Conservation (phyloP, 2,113 vertebrate species). For the Gymnorhina tibicen region DNA sequence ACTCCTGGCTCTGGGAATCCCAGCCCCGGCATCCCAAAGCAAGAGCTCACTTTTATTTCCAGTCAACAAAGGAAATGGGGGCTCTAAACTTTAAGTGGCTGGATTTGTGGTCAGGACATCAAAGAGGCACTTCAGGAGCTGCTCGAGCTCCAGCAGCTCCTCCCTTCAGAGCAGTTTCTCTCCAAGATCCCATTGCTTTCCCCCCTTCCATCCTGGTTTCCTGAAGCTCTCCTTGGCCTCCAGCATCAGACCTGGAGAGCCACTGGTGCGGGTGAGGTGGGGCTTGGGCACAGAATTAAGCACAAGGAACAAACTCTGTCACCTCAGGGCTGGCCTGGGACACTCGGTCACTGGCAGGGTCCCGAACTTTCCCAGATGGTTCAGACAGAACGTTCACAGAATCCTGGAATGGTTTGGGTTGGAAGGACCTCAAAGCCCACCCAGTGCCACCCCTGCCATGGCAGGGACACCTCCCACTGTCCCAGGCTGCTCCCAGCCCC, state of each 20-base stretch:
- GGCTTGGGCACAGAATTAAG: background rate
- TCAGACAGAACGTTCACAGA: background rate
- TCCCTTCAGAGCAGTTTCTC: background rate
- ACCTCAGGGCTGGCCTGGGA: background rate
- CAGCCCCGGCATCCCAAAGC: background rate
- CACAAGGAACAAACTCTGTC: background rate
- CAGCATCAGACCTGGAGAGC: background rate
- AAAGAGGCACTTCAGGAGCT: background rate
- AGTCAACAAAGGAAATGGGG: background rate
- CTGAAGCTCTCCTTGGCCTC: background rate
- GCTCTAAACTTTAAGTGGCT: background rate
- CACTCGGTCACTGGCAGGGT: fast-evolving
- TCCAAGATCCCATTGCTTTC: background rate
- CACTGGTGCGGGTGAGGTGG: background rate
- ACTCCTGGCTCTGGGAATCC: background rate
- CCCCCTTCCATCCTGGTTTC: background rate
- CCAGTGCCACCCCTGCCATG: background rate
- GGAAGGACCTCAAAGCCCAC: fast-evolving
- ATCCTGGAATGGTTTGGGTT: background rate
- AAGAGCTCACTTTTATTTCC: background rate
- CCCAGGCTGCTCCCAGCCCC: background rate
- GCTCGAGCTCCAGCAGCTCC: background rate
- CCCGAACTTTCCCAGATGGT: background rate
- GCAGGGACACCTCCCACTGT: background rate
- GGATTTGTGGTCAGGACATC: background rate